Percentiles rank a stretch among this genome's conserved stretches.
Conservation (phyloP, 2,113 vertebrate species). For the Lycocorax pyrrhopterus region DNA sequence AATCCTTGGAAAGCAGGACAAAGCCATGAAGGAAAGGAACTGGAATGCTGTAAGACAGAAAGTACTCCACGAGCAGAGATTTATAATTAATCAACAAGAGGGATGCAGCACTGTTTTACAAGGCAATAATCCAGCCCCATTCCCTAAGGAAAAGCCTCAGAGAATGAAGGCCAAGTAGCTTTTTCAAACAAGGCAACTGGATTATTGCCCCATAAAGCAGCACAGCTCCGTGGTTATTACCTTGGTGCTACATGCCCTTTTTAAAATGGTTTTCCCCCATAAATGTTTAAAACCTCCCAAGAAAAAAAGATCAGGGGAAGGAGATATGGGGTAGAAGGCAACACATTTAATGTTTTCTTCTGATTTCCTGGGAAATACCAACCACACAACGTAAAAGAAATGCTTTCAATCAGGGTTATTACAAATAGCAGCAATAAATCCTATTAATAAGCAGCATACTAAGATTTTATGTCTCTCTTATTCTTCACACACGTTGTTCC, state of each 20-base stretch:
- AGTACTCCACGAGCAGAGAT: background rate
- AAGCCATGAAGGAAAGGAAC: background rate
- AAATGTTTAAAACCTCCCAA: conserved; percentile 51
- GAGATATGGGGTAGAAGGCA: background rate
- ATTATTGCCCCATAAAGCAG: conserved; percentile 63
- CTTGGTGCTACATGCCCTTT: conserved; percentile 52
- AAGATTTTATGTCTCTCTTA: background rate
- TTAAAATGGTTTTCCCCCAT: conserved; percentile 31
- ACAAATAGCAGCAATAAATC: conserved; percentile 32
- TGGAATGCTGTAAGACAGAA: background rate
- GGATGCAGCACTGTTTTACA: conserved; percentile 37
- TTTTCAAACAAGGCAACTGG: conserved; percentile 56
- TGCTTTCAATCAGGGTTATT: background rate
- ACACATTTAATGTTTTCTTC: background rate
- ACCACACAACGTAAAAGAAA: background rate
- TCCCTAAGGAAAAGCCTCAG: conserved; percentile 23
- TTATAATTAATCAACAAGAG: conserved; percentile 52
- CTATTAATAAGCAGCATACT: conserved; percentile 6
- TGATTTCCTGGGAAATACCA: background rate
- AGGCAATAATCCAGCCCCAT: conserved; percentile 52
- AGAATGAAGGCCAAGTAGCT: conserved; percentile 50
- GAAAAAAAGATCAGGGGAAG: conserved; percentile 10
- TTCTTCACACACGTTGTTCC: background rate
- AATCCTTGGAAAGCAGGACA: background rate
- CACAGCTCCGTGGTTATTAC: conserved; percentile 48